Conservation (phyloP, 2,797 vertebrate species). For the Sebastolobus alascanus region DNA sequence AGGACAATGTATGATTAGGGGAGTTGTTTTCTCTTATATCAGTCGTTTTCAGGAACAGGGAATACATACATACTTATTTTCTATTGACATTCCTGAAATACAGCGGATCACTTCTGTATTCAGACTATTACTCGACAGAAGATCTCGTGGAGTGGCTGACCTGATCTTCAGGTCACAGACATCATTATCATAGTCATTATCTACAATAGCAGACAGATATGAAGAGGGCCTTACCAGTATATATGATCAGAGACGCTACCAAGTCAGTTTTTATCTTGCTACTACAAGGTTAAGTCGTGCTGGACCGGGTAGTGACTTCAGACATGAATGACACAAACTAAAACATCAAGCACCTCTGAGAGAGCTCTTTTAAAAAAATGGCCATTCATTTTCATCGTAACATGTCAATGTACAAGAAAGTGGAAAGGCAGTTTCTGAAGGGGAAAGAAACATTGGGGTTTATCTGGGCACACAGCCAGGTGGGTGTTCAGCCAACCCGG, state of each 20-base stretch:
- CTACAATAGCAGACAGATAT: constrained; percentile 68
- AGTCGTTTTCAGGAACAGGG: constrained; percentile 57
- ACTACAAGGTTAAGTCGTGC: constrained; percentile 65
- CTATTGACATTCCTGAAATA: constrained; percentile 70
- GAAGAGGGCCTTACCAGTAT: constrained; percentile 50
- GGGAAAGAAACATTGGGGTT: constrained; percentile 43
- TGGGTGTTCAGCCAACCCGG: background rate
- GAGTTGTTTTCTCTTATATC: constrained; percentile 47
- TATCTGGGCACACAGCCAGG: constrained; percentile 11
- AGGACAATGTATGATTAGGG: constrained; percentile 61
- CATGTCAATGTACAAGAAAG: constrained; percentile 53
- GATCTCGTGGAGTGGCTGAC: constrained; percentile 64
- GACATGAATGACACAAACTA: constrained; percentile 52
- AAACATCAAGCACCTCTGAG: constrained; percentile 50
- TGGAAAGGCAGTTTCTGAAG: constrained; percentile 69
- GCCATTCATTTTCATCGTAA: constrained; percentile 37
- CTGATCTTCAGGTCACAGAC: constrained; percentile 58
- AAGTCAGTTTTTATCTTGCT: constrained; percentile 68
- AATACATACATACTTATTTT: constrained; percentile 64
- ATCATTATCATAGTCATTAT: constrained; percentile 64
- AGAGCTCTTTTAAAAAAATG: constrained; percentile 35
- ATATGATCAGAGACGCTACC: constrained; percentile 60
- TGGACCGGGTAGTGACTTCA: constrained; percentile 65
- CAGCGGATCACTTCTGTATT: constrained; percentile 63
- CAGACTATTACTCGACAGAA: constrained; percentile 63